Evolutionary conservation across 1,140 invertebrate species (phyloP), one percentile per base, ranked within the genome.

Genomic region (Lepidurus arcticus): DNA sequence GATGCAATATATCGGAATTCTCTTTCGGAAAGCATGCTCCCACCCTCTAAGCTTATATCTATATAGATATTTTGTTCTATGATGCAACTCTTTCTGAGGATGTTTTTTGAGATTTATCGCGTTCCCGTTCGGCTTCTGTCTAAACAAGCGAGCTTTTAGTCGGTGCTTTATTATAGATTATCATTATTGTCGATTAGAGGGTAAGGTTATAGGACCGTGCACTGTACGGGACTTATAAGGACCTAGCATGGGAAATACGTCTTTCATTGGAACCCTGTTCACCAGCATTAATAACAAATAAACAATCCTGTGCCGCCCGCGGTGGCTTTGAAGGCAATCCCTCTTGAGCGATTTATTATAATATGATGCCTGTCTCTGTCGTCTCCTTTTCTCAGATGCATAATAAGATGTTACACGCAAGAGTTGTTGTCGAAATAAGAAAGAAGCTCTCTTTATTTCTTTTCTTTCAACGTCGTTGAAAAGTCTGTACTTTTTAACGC

Each of bases 291-390:
- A 7, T 65, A 65, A 13, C 9, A 65, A 65, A 65, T 65, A 65
- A 21, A 16, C 53, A 3, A 65, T 13, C 53, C 16, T 65, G 53
- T 65, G 53, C 1, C 53, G 13, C 53, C 16, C 21, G 53, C 53
- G 21, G 53, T 65, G 8, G 9, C 13, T 65, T 65, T 65, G 53
- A 65, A 65, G 53, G 8, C 53, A 16, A 65, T 65, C 53, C 21
- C 53, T 65, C 21, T 65, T 13, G 21, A 65, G 53, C 53, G 53
- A 65, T 13, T 65, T 65, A 65, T 65, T 65, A 13, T n/a, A 65
- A 65, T 65, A 21, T 65, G 53, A 65, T 65, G 21, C 53, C 53
- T 65, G 53, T 21, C 16, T 65, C 53, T 65, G 53, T 65, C 53
- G 53, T 65, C 21, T 21, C 34, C 34, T 4, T 4, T 34, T 4